phyloP scores from a whole-genome alignment of 92 coral and sea anemone species.

The Palythoa grandis region DNA sequence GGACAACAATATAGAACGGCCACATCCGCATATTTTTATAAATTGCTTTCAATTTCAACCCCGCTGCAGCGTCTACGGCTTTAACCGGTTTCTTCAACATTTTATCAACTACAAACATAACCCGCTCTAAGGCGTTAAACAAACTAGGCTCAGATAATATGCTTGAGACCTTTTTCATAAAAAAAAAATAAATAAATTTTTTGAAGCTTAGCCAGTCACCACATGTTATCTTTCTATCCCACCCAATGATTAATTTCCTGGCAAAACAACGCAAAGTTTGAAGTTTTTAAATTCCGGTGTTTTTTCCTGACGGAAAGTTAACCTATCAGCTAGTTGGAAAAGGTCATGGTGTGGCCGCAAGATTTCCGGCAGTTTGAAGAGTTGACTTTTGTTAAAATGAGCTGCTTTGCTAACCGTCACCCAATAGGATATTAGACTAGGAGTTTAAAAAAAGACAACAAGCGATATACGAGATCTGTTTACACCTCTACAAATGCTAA shows the following conservation, averaged over 20 bases:
- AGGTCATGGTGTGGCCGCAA: background rate
- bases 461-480: background rate
- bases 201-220: background rate
- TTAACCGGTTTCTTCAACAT: too few species aligned
- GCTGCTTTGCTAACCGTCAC: background rate
- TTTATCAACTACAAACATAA: too few species aligned
- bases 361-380: conserved; percentile 1
- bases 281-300: background rate
- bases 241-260: background rate
- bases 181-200: background rate
- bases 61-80: too few species aligned
- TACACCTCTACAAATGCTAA: background rate
- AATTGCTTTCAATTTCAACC: too few species aligned
- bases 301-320: background rate
- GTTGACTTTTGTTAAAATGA: background rate
- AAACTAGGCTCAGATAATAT: too few species aligned
- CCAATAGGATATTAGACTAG: conserved; percentile 2
- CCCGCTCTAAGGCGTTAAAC: too few species aligned
- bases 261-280: background rate
- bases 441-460: background rate
- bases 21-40: too few species aligned
- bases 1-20: too few species aligned
- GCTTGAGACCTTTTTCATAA: too few species aligned
- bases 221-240: background rate
- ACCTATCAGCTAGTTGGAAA: background rate